A percentile compares a stretch with the other conserved stretches of the same genome.
Evolutionary conservation across 2,113 vertebrate species (phyloP).

Genomic region (Salvelinus sp.): DNA sequence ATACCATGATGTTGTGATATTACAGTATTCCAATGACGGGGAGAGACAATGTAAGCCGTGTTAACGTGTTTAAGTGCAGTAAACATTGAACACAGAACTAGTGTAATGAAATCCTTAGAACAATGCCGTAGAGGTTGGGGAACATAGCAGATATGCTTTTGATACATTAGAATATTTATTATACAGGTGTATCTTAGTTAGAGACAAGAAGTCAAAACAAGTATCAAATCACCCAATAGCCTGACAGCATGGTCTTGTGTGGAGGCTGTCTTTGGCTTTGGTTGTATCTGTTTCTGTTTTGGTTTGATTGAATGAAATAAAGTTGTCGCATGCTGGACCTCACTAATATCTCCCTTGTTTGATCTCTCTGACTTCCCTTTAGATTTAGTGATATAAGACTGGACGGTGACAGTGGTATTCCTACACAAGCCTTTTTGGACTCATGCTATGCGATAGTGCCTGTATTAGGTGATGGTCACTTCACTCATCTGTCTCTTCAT

Average conservation of each 20-base stretch:
- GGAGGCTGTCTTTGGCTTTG: constrained; percentile 47
- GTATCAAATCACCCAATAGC: not conserved
- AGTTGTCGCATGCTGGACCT: constrained; percentile 38
- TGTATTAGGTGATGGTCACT: constrained; percentile 84
- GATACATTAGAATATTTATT: too few species aligned
- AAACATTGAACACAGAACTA: too few species aligned
- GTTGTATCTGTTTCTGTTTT: constrained; percentile 47
- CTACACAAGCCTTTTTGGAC: constrained; percentile 92
- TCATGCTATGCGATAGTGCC: constrained; percentile 98
- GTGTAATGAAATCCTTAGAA: not conserved
- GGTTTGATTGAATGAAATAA: constrained; percentile 63
- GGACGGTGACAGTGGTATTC: constrained; percentile 91
- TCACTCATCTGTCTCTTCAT: constrained; percentile 24
- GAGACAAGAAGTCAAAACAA: not conserved
- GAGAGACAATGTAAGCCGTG: too few species aligned
- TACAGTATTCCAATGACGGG: too few species aligned
- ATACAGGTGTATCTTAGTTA: too few species aligned
- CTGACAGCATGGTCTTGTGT: constrained; percentile 51
- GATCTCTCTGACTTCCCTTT: constrained; percentile 68
- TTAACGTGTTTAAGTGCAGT: too few species aligned
- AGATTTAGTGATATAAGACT: constrained; percentile 98
- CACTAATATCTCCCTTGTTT: constrained; percentile 64
- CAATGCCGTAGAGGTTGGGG: not conserved
- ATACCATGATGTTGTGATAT: not conserved
- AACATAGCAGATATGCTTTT: not conserved